Base-by-base conservation (phyloP, 2,888 invertebrate species). In the Eristalis arbustorum region DNA sequence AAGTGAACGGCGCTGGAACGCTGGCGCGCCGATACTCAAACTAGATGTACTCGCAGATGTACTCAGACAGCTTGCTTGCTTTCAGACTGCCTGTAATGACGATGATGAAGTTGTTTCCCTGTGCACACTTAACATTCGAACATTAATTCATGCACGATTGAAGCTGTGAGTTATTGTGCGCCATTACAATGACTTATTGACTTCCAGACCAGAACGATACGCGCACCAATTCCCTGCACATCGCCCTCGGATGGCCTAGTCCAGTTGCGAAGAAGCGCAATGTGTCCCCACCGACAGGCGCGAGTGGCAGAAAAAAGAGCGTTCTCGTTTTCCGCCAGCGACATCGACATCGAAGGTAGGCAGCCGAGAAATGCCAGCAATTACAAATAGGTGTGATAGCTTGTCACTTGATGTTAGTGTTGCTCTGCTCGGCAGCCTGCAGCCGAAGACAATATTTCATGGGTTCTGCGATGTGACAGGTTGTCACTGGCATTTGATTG, bases 101-200 rank as follows among this genome's bases (percentile, higher is more conserved):
- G 85, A 82, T 85, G 82, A 87, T 87, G 75, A 87, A 87, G 87
- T 79, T 83, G 83, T 87, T 81, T 83, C 83, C 57, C 82, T 83
- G 87, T 87, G 87, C 75, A 79, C 78, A 75, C 62, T 87, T 87
- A 82, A 87, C 87, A 83, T 87, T 83, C 75, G 72, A 78, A 79
- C 87, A 87, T 87, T 87, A 87, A 87, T 87, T 82, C 75, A 78
- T 82, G 87, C 83, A 79, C 87, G 78, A 87, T 87, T 79, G 78
- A 87, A 79, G 79, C 59, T 79, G 78, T 87, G 82, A 87, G 78
- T 87, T 87, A 87, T 87, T 79, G 87, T 83, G 57, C 57, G 63
- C 67, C 74, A 83, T 87, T 83, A 79, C 78, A 87, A 68, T 83
- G 82, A 83, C 87, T 78, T 83, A 87, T 87, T 83, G 87, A 87